Percentiles rank a stretch among this genome's conserved stretches.
Conservation (phyloP, 2,888 invertebrate genomes). For the Parelbella ahira region DNA sequence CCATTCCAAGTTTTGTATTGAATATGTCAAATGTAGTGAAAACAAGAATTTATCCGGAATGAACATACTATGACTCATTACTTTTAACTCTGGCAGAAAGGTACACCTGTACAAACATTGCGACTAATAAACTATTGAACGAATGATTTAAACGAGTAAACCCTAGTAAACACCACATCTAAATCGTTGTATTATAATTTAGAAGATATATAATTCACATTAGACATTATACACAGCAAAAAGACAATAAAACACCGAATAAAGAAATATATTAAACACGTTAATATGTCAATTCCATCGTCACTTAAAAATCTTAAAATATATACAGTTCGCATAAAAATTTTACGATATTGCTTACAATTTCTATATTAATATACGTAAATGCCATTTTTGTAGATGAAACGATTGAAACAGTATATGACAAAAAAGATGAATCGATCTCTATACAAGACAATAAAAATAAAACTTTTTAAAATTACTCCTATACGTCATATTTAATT, state of each 20-base stretch:
- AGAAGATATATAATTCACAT: conserved; percentile 19
- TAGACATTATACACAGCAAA: conserved; percentile 21
- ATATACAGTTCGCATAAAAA: conserved; percentile 29
- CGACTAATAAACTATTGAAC: no score
- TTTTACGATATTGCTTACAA: conserved; percentile 63
- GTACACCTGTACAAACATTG: no score
- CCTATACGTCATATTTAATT: no score
- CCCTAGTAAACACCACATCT: conserved; percentile 21
- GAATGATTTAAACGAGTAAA: conserved; percentile 14
- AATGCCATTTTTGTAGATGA: not conserved
- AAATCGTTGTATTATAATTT: conserved; percentile 28
- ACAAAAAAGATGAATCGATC: not conserved
- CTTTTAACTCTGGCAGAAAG: no score
- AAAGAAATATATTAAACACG: conserved; percentile 16
- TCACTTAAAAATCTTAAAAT: conserved; percentile 23
- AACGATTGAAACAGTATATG: not conserved
- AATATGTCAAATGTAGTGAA: no score
- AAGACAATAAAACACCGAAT: conserved; percentile 15
- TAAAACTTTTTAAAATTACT: not conserved
- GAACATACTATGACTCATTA: no score
- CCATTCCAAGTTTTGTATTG: no score
- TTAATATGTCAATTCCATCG: conserved; percentile 26
- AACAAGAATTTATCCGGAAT: no score
- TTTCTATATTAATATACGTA: conserved; percentile 31
- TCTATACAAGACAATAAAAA: conserved; percentile 13